These are phyloP conservation scores for Spea multiplicata DNA, from an alignment of 2,113 vertebrate genomes.

Conservation along the genomic window DNA sequence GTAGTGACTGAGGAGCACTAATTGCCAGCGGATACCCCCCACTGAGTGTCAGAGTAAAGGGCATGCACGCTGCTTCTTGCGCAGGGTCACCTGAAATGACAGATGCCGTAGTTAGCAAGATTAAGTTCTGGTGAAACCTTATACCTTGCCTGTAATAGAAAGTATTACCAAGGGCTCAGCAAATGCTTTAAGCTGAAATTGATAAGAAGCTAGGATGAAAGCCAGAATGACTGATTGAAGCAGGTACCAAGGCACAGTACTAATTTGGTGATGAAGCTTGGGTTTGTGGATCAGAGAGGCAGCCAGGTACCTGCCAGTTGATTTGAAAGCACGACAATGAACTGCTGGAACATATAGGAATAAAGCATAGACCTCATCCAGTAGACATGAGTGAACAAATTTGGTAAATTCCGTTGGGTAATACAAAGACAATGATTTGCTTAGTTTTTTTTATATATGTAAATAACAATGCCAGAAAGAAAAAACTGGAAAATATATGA, in stretches of 20 bases:
- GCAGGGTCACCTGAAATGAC: slow-evolving; percentile 72
- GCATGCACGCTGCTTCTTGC: slow-evolving; percentile 53
- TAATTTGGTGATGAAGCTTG: slow-evolving; percentile 47
- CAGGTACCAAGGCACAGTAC: slow-evolving; percentile 53
- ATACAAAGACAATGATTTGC: too few relatives aligned
- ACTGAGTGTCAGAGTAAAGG: slow-evolving; percentile 52
- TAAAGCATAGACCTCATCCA: too few relatives aligned
- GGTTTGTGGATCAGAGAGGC: background rate
- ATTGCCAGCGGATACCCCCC: slow-evolving; percentile 58
- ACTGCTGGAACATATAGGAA: background rate
- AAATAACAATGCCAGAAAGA: too few relatives aligned
- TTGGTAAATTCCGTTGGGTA: too few relatives aligned
- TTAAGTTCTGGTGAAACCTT: slow-evolving; percentile 67
- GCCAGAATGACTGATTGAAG: slow-evolving; percentile 54
- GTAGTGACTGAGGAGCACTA: slow-evolving; percentile 49
- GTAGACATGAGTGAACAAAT: too few relatives aligned
- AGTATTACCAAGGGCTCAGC: slow-evolving; percentile 61
- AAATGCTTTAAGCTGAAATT: slow-evolving; percentile 62
- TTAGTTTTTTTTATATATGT: too few relatives aligned
- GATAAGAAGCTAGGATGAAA: slow-evolving; percentile 62
- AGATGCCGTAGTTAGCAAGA: slow-evolving; percentile 61
- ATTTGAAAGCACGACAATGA: background rate
- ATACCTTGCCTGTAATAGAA: slow-evolving; percentile 60
- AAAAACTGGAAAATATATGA: too few relatives aligned
- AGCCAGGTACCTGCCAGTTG: background rate